phyloP scores from a whole-genome alignment of 2,113 vertebrate species.

The Mustelus asterias region DNA sequence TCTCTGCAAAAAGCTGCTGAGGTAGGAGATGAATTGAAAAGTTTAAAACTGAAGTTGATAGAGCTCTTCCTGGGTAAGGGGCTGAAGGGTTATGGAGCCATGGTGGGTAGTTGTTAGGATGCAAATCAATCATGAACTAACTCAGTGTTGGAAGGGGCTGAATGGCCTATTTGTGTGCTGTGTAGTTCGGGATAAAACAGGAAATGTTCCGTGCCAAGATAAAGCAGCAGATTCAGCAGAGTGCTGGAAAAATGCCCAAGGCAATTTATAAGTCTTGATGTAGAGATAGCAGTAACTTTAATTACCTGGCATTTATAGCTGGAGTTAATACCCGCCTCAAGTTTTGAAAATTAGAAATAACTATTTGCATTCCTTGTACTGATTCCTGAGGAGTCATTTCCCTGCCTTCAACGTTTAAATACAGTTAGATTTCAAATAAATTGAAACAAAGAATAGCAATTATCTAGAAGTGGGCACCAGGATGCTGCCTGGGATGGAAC shows the following conservation, averaged over 20 bases:
- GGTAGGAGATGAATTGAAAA: no score
- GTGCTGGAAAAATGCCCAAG: background rate
- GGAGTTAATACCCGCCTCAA: no score
- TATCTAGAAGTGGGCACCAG: no score
- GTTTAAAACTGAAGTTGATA: no score
- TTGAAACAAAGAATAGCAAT: background rate
- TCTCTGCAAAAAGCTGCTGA: no score
- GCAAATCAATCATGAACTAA: no score
- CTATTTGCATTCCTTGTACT: background rate
- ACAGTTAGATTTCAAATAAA: background rate
- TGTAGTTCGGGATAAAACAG: no score
- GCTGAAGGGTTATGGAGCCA: no score
- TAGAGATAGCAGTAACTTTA: conserved; percentile 16
- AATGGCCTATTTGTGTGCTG: background rate
- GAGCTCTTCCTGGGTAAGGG: no score
- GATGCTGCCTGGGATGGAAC: no score
- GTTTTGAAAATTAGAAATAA: background rate
- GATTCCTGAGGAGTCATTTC: background rate
- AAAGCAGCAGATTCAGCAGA: background rate
- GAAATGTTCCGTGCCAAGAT: background rate
- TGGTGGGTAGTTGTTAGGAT: no score
- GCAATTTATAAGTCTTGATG: background rate
- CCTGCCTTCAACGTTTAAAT: background rate
- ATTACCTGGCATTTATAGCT: background rate
- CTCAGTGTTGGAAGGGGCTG: no score